Conservation (phyloP, 2,888 invertebrate species). For the Cryptosula pallasiana region DNA sequence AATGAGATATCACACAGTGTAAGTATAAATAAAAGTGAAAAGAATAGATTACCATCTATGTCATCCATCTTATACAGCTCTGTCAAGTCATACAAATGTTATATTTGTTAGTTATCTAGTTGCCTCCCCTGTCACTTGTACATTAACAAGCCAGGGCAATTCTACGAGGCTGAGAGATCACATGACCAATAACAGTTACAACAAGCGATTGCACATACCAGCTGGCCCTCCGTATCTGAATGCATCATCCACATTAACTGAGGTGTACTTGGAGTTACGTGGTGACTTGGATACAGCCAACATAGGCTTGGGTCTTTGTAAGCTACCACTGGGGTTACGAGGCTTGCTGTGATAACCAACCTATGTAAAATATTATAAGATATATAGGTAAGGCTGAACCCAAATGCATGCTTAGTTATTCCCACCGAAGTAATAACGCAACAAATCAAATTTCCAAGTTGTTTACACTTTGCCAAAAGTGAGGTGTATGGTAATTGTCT, state of each 20-base stretch:
- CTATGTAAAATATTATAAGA: background rate
- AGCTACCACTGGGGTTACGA: slow-evolving; percentile 20
- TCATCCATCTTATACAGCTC: background rate
- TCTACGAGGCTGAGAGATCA: too few relatives aligned
- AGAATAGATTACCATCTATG: background rate
- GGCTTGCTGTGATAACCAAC: slow-evolving; percentile 13
- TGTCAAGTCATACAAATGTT: too few relatives aligned
- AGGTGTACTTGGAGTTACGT: slow-evolving; percentile 14
- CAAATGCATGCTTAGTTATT: too few relatives aligned
- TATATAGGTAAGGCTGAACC: too few relatives aligned
- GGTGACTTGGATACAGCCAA: background rate
- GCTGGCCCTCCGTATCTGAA: slow-evolving; percentile 13
- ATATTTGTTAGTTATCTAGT: too few relatives aligned
- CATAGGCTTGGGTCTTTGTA: slow-evolving; percentile 21
- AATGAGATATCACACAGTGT: background rate
- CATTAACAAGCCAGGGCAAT: too few relatives aligned
- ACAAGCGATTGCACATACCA: too few relatives aligned
- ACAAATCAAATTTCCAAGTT: too few relatives aligned
- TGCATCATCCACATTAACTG: slow-evolving; percentile 16
- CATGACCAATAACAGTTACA: too few relatives aligned
- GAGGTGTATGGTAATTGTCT: too few relatives aligned
- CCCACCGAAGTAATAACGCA: background rate
- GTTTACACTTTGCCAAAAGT: too few relatives aligned
- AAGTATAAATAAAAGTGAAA: background rate
- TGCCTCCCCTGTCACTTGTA: too few relatives aligned